Conservation (phyloP, 2,797 vertebrate genomes). For the Notolabrus celidotus region DNA sequence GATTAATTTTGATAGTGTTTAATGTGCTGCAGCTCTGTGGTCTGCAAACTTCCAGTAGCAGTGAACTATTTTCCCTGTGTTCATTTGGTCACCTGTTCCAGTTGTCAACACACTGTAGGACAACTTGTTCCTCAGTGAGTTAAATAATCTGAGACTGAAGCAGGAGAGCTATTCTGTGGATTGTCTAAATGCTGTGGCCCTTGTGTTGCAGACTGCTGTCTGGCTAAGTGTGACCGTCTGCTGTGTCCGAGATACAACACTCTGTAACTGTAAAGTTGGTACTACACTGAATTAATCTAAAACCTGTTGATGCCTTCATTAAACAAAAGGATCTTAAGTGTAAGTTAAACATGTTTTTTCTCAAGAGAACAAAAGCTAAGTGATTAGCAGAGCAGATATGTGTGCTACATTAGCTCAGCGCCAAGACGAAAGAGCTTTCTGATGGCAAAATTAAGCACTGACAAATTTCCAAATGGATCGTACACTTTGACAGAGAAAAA, state of each 20-base stretch:
- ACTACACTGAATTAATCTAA: background rate
- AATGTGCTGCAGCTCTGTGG: background rate
- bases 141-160: background rate
- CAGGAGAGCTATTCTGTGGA: background rate
- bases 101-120: no score
- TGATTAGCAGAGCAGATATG: no score
- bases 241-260: background rate
- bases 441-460: no score
- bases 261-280: background rate
- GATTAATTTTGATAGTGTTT: background rate
- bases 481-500: no score
- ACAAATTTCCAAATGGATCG: no score
- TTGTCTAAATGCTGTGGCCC: background rate
- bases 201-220: background rate
- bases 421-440: no score
- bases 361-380: no score
- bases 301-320: background rate
- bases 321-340: background rate
- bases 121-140: background rate
- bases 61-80: background rate
- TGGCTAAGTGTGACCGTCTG: background rate
- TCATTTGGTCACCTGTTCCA: background rate
- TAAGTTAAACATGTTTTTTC: no score
- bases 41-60: background rate
- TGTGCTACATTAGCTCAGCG: no score